Evolutionary conservation across 2,113 vertebrate genomes (phyloP).

Genomic region (Nannospalax galili): DNA sequence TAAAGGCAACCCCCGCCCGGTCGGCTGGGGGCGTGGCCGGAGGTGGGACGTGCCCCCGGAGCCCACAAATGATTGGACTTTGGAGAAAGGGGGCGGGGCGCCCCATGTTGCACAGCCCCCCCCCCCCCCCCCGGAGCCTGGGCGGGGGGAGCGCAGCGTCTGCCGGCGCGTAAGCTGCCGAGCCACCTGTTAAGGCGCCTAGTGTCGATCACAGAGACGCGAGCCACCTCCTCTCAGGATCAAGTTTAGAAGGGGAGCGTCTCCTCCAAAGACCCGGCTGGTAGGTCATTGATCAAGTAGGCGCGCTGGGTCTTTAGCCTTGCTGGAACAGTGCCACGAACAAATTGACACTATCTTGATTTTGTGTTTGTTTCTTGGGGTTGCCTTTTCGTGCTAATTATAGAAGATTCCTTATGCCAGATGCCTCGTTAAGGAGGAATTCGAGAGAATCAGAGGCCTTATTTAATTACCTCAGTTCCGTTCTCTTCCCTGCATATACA

Average conservation of each 20-base stretch:
- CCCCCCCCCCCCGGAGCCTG: background rate
- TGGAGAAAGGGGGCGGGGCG: background rate
- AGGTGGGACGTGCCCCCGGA: background rate
- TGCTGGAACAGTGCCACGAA: background rate
- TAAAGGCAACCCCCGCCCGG: constrained; percentile 36
- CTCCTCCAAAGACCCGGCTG: background rate
- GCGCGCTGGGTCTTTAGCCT: background rate
- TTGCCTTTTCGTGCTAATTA: constrained; percentile 9
- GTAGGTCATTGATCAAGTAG: background rate
- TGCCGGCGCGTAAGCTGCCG: background rate
- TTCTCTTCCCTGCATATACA: background rate
- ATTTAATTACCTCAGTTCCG: background rate
- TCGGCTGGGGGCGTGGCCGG: constrained; percentile 33
- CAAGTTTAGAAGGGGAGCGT: background rate
- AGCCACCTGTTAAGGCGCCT: too few species aligned
- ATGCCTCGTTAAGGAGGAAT: constrained; percentile 36
- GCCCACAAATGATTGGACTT: constrained; percentile 56
- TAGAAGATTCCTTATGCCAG: background rate
- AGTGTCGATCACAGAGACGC: background rate
- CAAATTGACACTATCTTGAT: background rate
- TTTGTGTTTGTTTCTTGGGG: constrained; percentile 3
- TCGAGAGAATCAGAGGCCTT: background rate
- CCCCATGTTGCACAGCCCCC: background rate
- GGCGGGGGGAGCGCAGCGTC: background rate
- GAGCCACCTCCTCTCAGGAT: background rate